Base-by-base conservation (phyloP, 2,797 vertebrate genomes). In the Cyclopterus lumpus region DNA sequence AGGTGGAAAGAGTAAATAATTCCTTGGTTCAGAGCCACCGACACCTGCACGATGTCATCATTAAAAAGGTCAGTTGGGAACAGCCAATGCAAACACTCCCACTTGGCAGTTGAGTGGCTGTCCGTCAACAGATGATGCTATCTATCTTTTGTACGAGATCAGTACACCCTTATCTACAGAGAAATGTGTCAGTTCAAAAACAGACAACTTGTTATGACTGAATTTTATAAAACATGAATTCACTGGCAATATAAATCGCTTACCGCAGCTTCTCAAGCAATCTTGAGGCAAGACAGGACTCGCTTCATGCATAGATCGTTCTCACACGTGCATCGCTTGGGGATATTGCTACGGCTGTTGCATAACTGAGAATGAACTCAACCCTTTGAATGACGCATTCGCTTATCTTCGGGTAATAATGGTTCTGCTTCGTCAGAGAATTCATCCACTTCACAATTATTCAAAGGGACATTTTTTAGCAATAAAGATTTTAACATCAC, bases 241-340 rank as follows among this genome's bases (percentile, higher is more conserved):
- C 54, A 67, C 42, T 30, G 22, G 68, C 34, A 77, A 44, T 61
- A 72, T 38, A 22, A 71, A 79, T 86, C 40, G 48, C 24, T 71
- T 65, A 82, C 28, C n/a, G n/a, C 15, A 30, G 30, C 20, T 28
- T 20, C 51, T 59, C 3, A 69, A 64, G 54, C 55, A 71, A 80
- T 73, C 59, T 72, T 61, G 73, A 81, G 59, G 71, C 89, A 80
- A 80, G 88, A 78, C 62, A 18, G 36, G 80, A 80, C 90, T 67
- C 7, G 75, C 48, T 70, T 73, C 61, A 79, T 26, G 63, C 34
- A 78, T 18, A 61, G 65, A 81, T 85, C 80, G 71, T 60, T 80
- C 71, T 62, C 51, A 62, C 32, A 82, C 42, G 78, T 32, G 54
- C 70, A 80, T 64, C 36, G 71, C 79, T 86, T 20, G 7, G 58